Evolutionary conservation across 2,888 invertebrate genomes (phyloP), one percentile per base, ranked within the genome.

Genomic region (Colostygia pectinataria): DNA sequence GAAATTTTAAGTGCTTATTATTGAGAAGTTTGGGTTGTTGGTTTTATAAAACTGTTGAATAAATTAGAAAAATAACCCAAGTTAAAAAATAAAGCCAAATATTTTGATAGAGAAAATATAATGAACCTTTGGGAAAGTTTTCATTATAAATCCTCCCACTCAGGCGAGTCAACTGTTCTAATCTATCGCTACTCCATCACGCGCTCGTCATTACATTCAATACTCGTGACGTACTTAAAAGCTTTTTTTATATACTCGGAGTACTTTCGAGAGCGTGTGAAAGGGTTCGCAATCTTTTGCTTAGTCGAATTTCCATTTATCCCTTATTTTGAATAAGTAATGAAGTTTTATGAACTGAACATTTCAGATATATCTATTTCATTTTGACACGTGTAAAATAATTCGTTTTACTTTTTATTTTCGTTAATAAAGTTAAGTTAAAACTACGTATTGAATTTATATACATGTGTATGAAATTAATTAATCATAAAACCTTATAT

Each of bases 251-350:
- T 36, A 41, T 43, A 33, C 37, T 18, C 15, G 9, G 12, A 34
- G 27, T 28, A 34, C 37, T 41, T 46, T 43, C 4, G 42, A 13
- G 33, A 5, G 33, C 13, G 13, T 9, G 29, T 33, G 47, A 41
- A 52, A 25, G 36, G 32, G 49, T 40, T 10, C 45, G 56, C 43
- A 47, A 47, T 53, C 40, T 39, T 41, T 57, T 28, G 32, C 42
- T 49, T 38, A 53, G 49, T 47, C 36, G 24, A 12, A 36, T 50
- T 37, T 28, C 50, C 46, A 55, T 50, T 50, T 39, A 55, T 53
- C 32, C 41, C 45, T 38, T 32, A 42, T 42, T 31, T 45, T 44
- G 45, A 54, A 52, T 52, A 57, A 52, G 49, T 52, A 52, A 47
- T 52, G 49, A 46, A 46, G 24, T 47, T 52, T 49, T 47, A 52